Evolutionary conservation across 1,140 invertebrate species (phyloP).

Genomic region (Nephotettix cincticeps): DNA sequence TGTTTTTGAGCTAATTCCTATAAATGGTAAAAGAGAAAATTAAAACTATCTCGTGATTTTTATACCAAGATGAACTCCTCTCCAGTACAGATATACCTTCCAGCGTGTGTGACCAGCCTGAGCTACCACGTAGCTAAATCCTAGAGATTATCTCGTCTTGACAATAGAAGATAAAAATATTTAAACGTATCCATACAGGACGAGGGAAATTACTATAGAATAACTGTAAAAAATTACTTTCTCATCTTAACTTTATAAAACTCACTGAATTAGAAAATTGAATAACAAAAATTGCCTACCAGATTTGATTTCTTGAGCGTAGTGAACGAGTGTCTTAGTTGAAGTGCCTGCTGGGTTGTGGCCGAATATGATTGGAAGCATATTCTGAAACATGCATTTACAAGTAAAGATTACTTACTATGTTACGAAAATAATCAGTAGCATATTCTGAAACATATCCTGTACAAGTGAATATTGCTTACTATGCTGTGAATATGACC

Average conservation of each 20-base stretch:
- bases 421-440: background rate
- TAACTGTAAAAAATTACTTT: background rate
- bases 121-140: no score
- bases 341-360: slow-evolving; percentile 73
- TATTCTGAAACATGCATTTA: slow-evolving; percentile 52
- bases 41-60: no score
- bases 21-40: no score
- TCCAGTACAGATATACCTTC: no score
- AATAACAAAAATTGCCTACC: slow-evolving; percentile 45
- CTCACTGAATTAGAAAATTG: background rate
- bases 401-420: no score
- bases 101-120: no score
- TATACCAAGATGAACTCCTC: no score
- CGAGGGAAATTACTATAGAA: background rate
- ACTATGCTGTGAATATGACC: slow-evolving; percentile 76
- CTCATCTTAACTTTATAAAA: background rate
- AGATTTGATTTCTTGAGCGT: slow-evolving; percentile 48
- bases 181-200: background rate
- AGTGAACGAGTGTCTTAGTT: slow-evolving; percentile 57
- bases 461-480: slow-evolving; percentile 46
- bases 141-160: no score
- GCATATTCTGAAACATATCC: background rate
- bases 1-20: no score
- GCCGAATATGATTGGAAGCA: slow-evolving; percentile 68
- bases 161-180: background rate